A percentile compares a stretch with the other conserved stretches of the same genome.
Evolutionary conservation across 2,797 vertebrate genomes (phyloP).

Genomic region (Scleropages formosus): DNA sequence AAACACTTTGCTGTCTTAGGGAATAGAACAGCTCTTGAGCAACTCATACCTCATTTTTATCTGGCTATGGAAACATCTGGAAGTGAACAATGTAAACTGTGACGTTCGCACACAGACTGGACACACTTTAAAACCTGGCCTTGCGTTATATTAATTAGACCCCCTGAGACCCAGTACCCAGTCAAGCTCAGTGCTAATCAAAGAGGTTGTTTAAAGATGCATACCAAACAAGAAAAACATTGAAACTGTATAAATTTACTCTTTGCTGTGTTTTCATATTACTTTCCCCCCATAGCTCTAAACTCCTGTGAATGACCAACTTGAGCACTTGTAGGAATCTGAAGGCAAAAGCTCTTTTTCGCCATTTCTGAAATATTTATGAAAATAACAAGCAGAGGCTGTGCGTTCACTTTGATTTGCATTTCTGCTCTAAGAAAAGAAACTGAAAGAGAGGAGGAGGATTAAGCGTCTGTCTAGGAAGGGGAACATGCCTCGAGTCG

Average conservation of each 20-base stretch:
- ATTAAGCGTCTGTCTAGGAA: background rate
- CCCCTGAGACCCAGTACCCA: background rate
- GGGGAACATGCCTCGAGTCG: background rate
- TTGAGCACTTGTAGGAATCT: background rate
- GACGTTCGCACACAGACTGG: too few relatives aligned
- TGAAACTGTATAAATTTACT: background rate
- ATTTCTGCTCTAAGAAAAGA: background rate
- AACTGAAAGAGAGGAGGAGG: background rate
- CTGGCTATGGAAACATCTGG: too few relatives aligned
- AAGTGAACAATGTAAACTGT: too few relatives aligned
- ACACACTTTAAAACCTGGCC: too few relatives aligned
- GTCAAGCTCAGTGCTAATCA: background rate
- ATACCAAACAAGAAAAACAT: background rate
- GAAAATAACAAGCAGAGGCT: background rate
- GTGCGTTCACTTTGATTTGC: background rate
- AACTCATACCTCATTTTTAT: too few relatives aligned
- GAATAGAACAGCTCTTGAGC: too few relatives aligned
- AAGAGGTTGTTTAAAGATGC: background rate
- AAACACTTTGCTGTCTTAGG: too few relatives aligned
- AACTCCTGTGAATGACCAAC: background rate
- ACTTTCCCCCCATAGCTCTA: background rate
- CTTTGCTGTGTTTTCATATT: background rate
- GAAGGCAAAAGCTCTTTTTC: conserved; percentile 10
- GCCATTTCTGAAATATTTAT: background rate
- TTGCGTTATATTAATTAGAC: background rate